Conservation (phyloP, 2,797 vertebrate genomes). For the Anas bahamensis region DNA sequence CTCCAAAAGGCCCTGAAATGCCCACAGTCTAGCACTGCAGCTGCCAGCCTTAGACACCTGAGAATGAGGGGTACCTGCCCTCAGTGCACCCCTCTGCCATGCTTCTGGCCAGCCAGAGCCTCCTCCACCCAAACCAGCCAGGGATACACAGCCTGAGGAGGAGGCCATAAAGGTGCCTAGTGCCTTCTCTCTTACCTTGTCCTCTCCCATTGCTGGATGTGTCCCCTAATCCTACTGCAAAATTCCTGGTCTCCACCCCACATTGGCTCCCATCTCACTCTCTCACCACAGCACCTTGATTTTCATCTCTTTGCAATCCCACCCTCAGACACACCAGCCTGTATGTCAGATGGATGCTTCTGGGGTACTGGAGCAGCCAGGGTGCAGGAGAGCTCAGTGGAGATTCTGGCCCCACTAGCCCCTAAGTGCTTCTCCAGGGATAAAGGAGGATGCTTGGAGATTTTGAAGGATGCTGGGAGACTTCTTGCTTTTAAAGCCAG, state of each 20-base stretch:
- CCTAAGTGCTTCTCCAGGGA: background rate
- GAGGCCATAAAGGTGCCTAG: background rate
- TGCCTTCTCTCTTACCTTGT: background rate
- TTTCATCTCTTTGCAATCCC: background rate
- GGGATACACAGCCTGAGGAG: background rate
- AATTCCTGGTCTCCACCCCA: background rate
- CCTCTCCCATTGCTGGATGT: background rate
- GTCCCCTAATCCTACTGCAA: background rate
- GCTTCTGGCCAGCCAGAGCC: background rate
- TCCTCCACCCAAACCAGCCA: background rate
- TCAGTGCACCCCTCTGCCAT: background rate
- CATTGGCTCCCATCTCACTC: background rate
- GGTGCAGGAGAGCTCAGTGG: background rate
- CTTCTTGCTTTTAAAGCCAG: background rate
- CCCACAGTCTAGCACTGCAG: background rate
- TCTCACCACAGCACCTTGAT: background rate
- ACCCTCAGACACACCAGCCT: background rate
- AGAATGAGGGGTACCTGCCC: background rate
- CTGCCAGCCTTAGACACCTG: background rate
- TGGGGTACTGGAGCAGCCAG: background rate
- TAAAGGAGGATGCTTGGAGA: background rate
- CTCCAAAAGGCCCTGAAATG: accelerated
- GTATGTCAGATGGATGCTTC: background rate
- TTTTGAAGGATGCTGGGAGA: background rate
- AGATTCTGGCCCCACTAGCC: background rate